Base-by-base conservation (phyloP, 1,140 invertebrate species). In the Lucilia cuprina region DNA sequence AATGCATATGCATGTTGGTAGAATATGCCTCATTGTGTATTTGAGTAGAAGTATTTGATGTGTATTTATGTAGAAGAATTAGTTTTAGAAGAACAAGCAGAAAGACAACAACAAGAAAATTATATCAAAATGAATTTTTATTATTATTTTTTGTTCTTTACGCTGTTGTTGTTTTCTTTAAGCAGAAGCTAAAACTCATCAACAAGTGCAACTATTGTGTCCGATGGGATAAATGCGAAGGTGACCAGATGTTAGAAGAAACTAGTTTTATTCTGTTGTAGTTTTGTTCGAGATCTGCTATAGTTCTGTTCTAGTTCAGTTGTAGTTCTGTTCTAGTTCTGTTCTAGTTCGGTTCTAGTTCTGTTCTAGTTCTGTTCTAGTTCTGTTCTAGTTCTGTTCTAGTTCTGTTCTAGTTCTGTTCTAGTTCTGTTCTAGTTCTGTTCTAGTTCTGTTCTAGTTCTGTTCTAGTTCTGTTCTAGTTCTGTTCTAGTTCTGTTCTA, bases 101-200 rank as follows among this genome's bases (percentile, higher is more conserved):
- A 60, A n/a, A 12, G 14, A 60, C 5, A 70, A 70, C n/a, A 70
- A 70, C 10, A 21, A 70, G 14, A 70, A 70, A 70, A 70, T 70
- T 70, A 70, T 70, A 70, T 70, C 65, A 21, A 70, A 70, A 25
- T 70, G 65, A 70, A 70, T 70, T 70, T 70, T 70, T 70, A 70
- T 70, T 70, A 70, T 70, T 21, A 70, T 21, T 8, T 70, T 70
- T 19, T 55, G 7, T 70, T 70, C 19, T 70, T 19, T 19, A 8
- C 50, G 25, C 17, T 60, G 41, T 10, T 60, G 14, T 60, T 60
- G 55, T 60, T 17, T 60, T 17, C 13, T 2, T 70, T 70, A 9
- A 70, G 65, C 65, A 70, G 65, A 25, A 70, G 65, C 65, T 70
- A 70, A 70, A 70, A 70, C 65, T 70, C 65, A 70, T 70, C 65